Evolutionary conservation across 1,140 invertebrate genomes (phyloP), one percentile per base, ranked within the genome.

Genomic region (Cardiocondyla obscurior): DNA sequence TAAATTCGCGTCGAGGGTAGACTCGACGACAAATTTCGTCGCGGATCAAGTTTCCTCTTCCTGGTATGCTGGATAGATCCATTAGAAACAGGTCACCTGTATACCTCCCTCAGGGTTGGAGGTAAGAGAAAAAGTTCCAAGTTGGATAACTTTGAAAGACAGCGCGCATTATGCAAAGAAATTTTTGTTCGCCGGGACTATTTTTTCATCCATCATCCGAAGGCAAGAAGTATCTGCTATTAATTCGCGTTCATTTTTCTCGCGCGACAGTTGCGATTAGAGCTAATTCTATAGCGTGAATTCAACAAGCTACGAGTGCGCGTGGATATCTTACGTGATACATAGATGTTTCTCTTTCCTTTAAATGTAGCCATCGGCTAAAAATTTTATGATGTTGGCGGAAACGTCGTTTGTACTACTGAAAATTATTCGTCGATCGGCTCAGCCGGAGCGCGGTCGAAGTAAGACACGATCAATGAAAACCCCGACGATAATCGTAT

Each of bases 1-100:
- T 58, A 73, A 73, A 73, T 58, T 73, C 14, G 51, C 33, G 8
- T n/a, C 33, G 33, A 62, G 33, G 33, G 55, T 0, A 1, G 14
- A 33, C 22, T 7, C 55, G 33, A 60, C 25, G 72, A 74, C 7
- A 46, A 60, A 60, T 74, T 44, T 74, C n/a, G 22, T 58, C 25
- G 53, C n/a, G 25, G n/a, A 30, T 60, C 25, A 60, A 62, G 10
- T 60, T 49, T 60, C 46, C 55, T 55, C n/a, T 33, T 19, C 10
- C 33, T 3, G 36, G 3, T 57, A 30, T 19, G 39, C 36, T 30
- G 25, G 22, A 2, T 53, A 19, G 53, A 72, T 42, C 25, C 25
- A 58, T 74, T 74, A 44, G 10, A 60, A 33, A 7, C 46, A 70
- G 30, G 19, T 51, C 22, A n/a, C 8, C 22, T 55, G 19, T 36